Conservation (phyloP, 2,797 vertebrate species). For the Pseudotriccus pelzelni region DNA sequence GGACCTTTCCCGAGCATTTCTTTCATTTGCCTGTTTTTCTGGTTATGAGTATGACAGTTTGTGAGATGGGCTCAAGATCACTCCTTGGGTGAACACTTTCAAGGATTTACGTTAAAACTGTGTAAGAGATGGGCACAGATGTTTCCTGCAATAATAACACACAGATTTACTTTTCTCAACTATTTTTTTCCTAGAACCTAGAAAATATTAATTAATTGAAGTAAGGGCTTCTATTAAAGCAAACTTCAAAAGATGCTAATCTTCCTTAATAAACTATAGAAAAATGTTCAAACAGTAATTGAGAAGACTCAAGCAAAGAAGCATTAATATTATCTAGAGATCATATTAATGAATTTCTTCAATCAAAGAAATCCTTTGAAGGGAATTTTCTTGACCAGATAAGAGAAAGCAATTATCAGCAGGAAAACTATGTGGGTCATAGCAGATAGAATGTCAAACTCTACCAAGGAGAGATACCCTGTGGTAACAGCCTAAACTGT, state of each 20-base stretch:
- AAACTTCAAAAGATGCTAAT: not conserved
- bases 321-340: not conserved
- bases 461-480: not conserved
- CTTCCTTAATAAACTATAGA: not conserved
- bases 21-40: not conserved
- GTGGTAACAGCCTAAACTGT: not conserved
- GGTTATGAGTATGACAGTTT: not conserved
- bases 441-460: not conserved
- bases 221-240: not conserved
- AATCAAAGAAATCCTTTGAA: conserved; percentile 1
- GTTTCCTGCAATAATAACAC: not conserved
- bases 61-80: not conserved
- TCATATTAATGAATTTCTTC: not conserved
- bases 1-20: not conserved
- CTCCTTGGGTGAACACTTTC: not conserved
- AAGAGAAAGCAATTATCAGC: not conserved
- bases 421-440: not conserved
- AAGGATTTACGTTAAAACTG: not conserved
- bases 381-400: not conserved
- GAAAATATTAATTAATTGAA: not conserved
- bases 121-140: not conserved
- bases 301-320: not conserved
- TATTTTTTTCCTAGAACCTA: not conserved
- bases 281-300: not conserved
- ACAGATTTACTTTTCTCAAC: not conserved